These are phyloP conservation scores for Limnodromus scolopaceus DNA, from an alignment of 2,797 vertebrate species.

Conservation along the genomic window DNA sequence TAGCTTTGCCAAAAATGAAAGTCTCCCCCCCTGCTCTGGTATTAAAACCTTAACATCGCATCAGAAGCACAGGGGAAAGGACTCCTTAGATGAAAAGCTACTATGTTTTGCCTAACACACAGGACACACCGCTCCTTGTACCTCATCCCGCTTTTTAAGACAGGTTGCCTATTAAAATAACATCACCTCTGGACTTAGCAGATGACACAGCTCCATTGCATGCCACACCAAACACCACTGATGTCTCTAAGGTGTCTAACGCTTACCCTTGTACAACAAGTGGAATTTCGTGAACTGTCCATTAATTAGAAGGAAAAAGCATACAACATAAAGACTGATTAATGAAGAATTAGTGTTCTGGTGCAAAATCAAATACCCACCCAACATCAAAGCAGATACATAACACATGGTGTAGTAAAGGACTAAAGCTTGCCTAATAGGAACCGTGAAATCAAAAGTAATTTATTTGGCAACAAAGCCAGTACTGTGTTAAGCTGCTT, in stretches of 20 bases:
- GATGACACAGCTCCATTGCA: neutral
- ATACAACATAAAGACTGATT: neutral
- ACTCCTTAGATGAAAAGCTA: neutral
- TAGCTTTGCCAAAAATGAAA: neutral
- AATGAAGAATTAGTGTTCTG: neutral
- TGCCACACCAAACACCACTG: neutral
- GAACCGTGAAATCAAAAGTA: neutral
- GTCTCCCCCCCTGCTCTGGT: neutral
- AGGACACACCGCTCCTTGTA: neutral
- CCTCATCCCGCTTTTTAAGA: neutral
- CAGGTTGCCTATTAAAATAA: neutral
- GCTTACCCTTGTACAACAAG: neutral
- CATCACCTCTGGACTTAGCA: neutral
- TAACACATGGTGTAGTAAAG: neutral
- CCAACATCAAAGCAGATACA: neutral
- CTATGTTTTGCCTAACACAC: neutral
- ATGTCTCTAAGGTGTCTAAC: neutral
- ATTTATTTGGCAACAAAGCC: neutral
- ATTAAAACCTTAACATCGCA: neutral
- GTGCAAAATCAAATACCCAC: neutral
- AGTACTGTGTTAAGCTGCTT: neutral
- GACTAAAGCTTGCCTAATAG: neutral
- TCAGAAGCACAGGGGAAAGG: neutral
- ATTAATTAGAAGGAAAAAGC: neutral
- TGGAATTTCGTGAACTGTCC: neutral